Evolutionary conservation across 2,888 invertebrate genomes (phyloP), one percentile per base, ranked within the genome.

Genomic region (Artemia sinica): DNA sequence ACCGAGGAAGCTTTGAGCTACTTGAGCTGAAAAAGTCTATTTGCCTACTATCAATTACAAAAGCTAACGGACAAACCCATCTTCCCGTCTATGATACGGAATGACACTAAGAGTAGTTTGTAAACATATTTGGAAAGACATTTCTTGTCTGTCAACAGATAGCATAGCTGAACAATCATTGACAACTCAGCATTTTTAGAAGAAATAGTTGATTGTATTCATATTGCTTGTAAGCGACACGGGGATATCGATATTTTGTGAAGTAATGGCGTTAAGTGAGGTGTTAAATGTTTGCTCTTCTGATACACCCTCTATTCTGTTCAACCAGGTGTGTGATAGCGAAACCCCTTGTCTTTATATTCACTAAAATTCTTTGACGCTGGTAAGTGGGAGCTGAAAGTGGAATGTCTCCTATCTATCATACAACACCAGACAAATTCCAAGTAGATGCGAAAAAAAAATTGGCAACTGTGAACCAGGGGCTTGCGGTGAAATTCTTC

Each of bases 91-190:
- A 58, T 58, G 63, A 58, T 58, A 58, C 63, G 63, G 63, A 28
- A 58, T 58, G 63, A 58, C 63, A 58, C 28, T 58, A 58, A 58
- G 63, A 58, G 63, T 58, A 58, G 63, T 58, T 58, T 58, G 63
- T 58, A 58, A 58, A 58, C 63, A 58, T 58, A 58, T 58, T 58
- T 58, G 63, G 63, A 58, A 58, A 58, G 63, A 58, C 63, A 58
- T 58, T 58, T 58, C 63, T 58, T 58, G 63, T 58, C 63, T 18
- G 63, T 28, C 28, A 58, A 58, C 63, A 58, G n/a, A 58, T 28
- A 58, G 63, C 63, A 58, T n/a, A n/a, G 14, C 63, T 58, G 14
- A 28, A 58, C 63, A 58, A 58, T 58, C 63, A 58, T n/a, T 28
- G 63, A 58, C 63, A 18, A 58, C 63, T 58, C 63, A 58, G 63